Evolutionary conservation across 2,797 vertebrate genomes (phyloP), one percentile per base, ranked within the genome.

Genomic region (Cryptoblepharus egeriae): DNA sequence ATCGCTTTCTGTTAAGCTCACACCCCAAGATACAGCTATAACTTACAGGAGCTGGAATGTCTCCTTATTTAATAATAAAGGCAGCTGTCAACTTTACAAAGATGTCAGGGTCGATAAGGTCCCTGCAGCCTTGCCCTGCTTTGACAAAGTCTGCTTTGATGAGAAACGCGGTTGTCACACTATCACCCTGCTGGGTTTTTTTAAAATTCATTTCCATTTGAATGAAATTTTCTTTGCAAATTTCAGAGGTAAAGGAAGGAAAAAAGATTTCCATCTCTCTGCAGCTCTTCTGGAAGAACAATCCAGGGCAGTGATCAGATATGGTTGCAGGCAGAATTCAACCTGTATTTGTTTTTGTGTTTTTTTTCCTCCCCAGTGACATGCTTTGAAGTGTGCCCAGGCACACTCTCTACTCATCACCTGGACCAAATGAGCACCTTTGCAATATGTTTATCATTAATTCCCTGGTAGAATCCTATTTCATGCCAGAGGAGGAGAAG

Each of bases 71-170:
- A 87, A 82, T 84, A 89, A 87, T 60, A 85, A 87, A 93, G 39
- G 13, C 71, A 89, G 28, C 58, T 91, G 81, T 90, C 80, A 86
- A 89, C 89, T 89, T 90, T 87, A 81, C 69, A 85, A 88, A 90
- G 42, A 84, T 81, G 55, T 67, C 30, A 88, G 26, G 55, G 32
- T 52, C 83, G 73, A 92, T 82, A 90, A 90, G 89, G 81, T 85
- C 75, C 39, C 82, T 78, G 52, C 45, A 89, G 81, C 32, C 2
- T 0, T 70, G 11, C 52, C 87, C 76, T 75, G 64, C 45, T 93
- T 84, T 92, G 72, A 87, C 78, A 92, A 89, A 81, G 8, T 63
- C 75, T 88, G 84, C 35, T 92, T 92, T 89, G 68, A 57, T 55
- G 84, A 16, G 60, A 37, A 52, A 77, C 73, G 74, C 11, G 70